Evolutionary conservation across 2,113 vertebrate genomes (phyloP), one percentile per base, ranked within the genome.

Genomic region (Brachionichthys hirsutus): DNA sequence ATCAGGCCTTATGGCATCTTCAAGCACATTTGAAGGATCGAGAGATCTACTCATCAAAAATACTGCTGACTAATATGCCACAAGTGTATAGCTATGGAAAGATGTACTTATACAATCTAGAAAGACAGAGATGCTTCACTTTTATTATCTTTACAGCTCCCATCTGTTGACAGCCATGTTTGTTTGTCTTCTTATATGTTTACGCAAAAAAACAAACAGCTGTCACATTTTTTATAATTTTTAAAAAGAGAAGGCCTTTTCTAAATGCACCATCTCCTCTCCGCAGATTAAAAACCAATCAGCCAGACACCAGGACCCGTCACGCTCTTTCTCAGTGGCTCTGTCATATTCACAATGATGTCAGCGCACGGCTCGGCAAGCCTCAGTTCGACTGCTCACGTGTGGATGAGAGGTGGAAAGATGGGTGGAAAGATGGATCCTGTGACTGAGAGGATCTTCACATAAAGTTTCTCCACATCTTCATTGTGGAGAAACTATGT

Each of bases 371-470:
- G 18, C 85, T 99, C 73, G 96, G 97, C n/a, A 99, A 99, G 72
- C 77, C 92, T 0, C 90, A 93, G 68, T 99, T 98, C 2, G 94
- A 99, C 92, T 99, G 97, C 76, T 93, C 94, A 0, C 92, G 86
- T 3, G 95, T 99, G 84, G 95, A 98, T 3, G 94, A 99, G 79
- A 89, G 97, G 57, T 99, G 97, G 97, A 87, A 84, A 3, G 95
- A 99, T 2, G 97, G 97, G 42, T 99, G 97, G 97, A 97, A 94
- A 60, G 95, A 99, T 1, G 97, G 97, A 0, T 96, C 95, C 55
- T 99, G 97, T 65, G 95, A 94, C 70, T 96, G 76, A n/a, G n/a
- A n/a, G n/a, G n/a, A n/a, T n/a, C n/a, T n/a, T n/a, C n/a, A 92
- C 1, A 30, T 14, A 58, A 16, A 36, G 43, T 34, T 19, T 14